Percentiles rank a stretch among this genome's conserved stretches.
phyloP scores from a whole-genome alignment of 2,113 vertebrate genomes.

The Cynoglossus semilaevis region DNA sequence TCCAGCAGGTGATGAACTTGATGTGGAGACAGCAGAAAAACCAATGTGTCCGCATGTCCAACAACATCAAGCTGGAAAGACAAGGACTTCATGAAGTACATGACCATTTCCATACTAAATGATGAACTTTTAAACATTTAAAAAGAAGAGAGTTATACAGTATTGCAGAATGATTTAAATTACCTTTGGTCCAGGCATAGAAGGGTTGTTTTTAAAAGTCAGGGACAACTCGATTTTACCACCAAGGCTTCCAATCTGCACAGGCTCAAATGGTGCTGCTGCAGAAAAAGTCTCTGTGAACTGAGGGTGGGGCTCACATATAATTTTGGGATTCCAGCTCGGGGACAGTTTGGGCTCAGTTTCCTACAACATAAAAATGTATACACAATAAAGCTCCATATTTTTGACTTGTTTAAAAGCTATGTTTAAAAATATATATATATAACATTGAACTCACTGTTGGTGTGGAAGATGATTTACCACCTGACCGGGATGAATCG shows the following conservation, averaged over 20 bases:
- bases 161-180: background rate
- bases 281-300: slow-evolving; percentile 87
- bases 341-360: slow-evolving; percentile 95
- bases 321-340: slow-evolving; percentile 98
- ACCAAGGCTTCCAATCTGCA: slow-evolving; percentile 86
- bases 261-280: slow-evolving; percentile 82
- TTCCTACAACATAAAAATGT: slow-evolving; percentile 75
- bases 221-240: slow-evolving; percentile 89
- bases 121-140: background rate
- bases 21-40: slow-evolving; percentile 88
- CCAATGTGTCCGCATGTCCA: slow-evolving; percentile 87
- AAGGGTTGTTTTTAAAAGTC: slow-evolving; percentile 91
- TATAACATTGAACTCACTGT: slow-evolving; percentile 72
- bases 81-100: slow-evolving; percentile 3
- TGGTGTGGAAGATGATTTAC: slow-evolving; percentile 84
- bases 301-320: slow-evolving; percentile 95
- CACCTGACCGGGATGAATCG: slow-evolving; percentile 83
- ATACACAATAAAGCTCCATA: background rate
- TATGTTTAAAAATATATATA: background rate
- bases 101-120: background rate
- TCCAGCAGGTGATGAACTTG: slow-evolving; percentile 94
- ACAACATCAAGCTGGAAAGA: slow-evolving; percentile 86
- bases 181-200: slow-evolving; percentile 92
- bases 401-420: background rate
- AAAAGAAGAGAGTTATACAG: background rate